Base-by-base conservation (phyloP, 2,888 invertebrate species). In the Agrotis puta region DNA sequence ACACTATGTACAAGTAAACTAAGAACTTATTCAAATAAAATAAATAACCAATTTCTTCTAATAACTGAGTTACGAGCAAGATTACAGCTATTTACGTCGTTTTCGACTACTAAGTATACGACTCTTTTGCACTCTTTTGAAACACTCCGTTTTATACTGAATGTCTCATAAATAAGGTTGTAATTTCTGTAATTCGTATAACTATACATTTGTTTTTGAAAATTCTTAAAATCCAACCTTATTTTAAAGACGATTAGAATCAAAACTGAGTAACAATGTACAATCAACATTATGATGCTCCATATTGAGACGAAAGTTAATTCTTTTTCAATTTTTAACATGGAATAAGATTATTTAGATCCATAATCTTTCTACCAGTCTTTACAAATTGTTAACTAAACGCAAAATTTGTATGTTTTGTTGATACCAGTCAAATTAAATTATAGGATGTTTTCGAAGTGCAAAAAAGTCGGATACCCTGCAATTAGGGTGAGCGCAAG, bases 21-120 rank as follows among this genome's bases (percentile, higher is more conserved):
- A 85, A 85, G 77, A 87, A 84, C 81, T 79, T 81, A 77, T 70
- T 61, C 65, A 73, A 86, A 90, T 91, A 91, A 93, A 95, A 95
- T 95, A 95, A 95, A 95, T 94, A 94, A 95, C 90, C 92, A 92
- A 94, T 92, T 94, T 93, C 89, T 86, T 90, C 92, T 93, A 92
- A 89, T 89, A 93, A 93, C 88, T 90, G 88, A 92, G 89, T 91
- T 79, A 91, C 88, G 88, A 87, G 85, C 82, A 86, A 86, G 80
- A 84, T 85, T 88, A 88, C 79, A 84, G 75, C 88, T 88, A 86
- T 78, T 77, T 85, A 81, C 82, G 83, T 85, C 74, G 83, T 79
- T 79, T 61, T 59, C 45, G n/a, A 67, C 57, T 69, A 51, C 70
- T 68, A 2, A 33, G 20, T 63, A 70, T 65, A 24, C 70, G 83